phyloP scores from a whole-genome alignment of 2,113 vertebrate genomes.

The Laticauda laticaudata region DNA sequence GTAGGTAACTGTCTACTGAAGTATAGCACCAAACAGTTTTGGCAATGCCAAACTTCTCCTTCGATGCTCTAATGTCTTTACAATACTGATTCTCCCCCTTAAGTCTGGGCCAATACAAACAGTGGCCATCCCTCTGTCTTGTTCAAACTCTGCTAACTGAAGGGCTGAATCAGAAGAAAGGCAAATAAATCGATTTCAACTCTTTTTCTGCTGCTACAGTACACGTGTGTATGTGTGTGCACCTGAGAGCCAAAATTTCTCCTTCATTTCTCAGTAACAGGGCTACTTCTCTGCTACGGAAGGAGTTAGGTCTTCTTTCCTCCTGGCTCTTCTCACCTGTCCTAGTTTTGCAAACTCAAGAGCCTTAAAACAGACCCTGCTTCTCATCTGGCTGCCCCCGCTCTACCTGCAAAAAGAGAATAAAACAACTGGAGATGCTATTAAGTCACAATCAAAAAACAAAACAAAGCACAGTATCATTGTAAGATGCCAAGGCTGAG shows the following conservation, averaged over 20 bases:
- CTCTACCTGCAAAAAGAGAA: constrained; percentile 51
- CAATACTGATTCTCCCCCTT: not conserved
- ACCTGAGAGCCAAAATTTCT: not conserved
- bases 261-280: not conserved
- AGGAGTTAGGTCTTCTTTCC: not conserved
- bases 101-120: not conserved
- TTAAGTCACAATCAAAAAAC: constrained; percentile 32
- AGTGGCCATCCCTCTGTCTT: not conserved
- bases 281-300: not conserved
- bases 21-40: not conserved
- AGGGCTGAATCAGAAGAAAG: not conserved
- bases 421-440: constrained; percentile 43
- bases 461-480: constrained; percentile 40
- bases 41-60: too few species aligned
- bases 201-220: not conserved
- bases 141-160: not conserved
- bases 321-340: not conserved
- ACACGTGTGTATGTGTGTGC: not conserved
- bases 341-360: constrained; percentile 24
- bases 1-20: not conserved
- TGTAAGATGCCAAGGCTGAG: constrained; percentile 44
- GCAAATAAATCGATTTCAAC: too few species aligned
- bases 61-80: not conserved
- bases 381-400: constrained; percentile 51
- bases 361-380: constrained; percentile 23